These are phyloP conservation scores for Capreolus pygargus DNA, from an alignment of 2,113 vertebrate species.

Conservation along the genomic window DNA sequence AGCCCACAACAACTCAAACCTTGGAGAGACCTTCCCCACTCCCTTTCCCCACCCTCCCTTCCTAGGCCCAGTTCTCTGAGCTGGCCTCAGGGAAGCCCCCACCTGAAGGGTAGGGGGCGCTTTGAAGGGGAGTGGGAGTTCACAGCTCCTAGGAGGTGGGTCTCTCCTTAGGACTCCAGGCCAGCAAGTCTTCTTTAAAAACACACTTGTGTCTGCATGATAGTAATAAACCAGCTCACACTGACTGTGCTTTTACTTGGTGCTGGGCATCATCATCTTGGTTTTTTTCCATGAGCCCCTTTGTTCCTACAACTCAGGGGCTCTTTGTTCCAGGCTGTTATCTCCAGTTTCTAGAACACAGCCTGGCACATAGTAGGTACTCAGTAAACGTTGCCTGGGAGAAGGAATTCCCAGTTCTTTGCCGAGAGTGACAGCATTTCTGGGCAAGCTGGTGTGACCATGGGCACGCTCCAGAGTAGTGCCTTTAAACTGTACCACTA, in stretches of 20 bases:
- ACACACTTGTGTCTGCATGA: background rate
- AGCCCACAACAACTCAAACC: background rate
- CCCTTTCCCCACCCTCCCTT: background rate
- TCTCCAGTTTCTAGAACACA: background rate
- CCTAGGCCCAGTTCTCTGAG: background rate
- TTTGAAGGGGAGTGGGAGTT: background rate
- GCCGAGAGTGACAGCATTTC: background rate
- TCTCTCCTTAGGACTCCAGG: background rate
- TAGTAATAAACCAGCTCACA: conserved; percentile 39
- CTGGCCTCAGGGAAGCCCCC: background rate
- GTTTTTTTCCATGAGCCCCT: background rate
- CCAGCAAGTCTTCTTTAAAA: background rate
- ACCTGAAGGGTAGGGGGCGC: too few species aligned
- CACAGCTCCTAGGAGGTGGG: background rate
- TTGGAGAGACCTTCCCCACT: background rate
- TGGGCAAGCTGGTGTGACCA: background rate
- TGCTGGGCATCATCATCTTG: background rate
- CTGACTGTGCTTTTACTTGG: background rate
- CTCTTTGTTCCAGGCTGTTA: background rate
- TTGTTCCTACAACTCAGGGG: background rate
- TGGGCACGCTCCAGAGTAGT: background rate
- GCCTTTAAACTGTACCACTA: background rate
- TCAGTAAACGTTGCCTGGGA: background rate
- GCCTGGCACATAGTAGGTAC: background rate
- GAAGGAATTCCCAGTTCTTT: background rate